Conservation (phyloP, 2,113 vertebrate species). For the Elanoides forficatus region DNA sequence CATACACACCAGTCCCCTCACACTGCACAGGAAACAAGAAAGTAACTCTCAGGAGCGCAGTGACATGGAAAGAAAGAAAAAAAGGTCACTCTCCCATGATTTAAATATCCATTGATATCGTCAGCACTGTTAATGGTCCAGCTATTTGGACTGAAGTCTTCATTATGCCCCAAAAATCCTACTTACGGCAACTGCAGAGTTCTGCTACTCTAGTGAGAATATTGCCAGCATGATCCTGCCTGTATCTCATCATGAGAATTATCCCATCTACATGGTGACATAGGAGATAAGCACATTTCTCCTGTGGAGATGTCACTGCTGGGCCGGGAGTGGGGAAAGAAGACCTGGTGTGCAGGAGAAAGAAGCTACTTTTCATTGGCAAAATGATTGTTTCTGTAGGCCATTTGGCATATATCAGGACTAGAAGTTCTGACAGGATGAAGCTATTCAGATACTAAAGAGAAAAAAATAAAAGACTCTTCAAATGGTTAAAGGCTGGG, state of each 20-base stretch:
- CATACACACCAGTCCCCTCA: not conserved
- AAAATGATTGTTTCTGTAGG: not conserved
- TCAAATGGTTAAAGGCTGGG: not conserved
- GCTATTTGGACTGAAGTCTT: not conserved
- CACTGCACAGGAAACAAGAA: not conserved
- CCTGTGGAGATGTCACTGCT: not conserved
- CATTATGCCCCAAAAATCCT: not conserved
- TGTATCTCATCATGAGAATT: not conserved
- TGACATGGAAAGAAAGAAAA: not conserved
- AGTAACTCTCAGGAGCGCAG: not conserved
- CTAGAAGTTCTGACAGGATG: not conserved
- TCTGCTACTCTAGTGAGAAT: not conserved
- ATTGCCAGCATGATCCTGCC: accelerated
- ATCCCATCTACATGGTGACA: not conserved
- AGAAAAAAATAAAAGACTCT: not conserved
- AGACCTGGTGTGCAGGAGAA: not conserved
- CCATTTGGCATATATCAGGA: not conserved
- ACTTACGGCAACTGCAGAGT: not conserved
- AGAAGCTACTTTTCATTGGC: not conserved
- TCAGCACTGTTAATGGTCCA: not conserved
- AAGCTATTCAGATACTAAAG: not conserved
- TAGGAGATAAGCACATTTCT: not conserved
- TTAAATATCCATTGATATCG: not conserved
- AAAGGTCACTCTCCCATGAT: accelerated
- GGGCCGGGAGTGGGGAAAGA: not conserved